Evolutionary conservation across 2,888 invertebrate species (phyloP).

Genomic region (Chymomyza procnemis): DNA sequence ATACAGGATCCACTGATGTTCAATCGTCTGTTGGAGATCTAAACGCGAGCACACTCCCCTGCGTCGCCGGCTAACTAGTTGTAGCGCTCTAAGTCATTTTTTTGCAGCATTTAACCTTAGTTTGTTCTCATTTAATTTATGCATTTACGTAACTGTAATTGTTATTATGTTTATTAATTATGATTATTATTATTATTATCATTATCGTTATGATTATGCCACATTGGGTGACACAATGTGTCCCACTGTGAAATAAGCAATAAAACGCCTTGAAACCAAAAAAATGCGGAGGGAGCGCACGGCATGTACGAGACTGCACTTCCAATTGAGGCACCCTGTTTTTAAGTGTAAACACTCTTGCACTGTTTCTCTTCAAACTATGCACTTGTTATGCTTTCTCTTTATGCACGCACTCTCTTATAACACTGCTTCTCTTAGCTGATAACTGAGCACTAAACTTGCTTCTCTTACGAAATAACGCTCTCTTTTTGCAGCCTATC

Average conservation of each 20-base stretch:
- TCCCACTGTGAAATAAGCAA: slow-evolving; percentile 33
- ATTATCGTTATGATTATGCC: slow-evolving; percentile 26
- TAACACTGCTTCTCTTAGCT: not conserved
- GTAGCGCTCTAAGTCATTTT: slow-evolving; percentile 66
- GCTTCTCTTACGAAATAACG: not conserved
- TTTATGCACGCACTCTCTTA: not conserved
- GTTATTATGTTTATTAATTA: not conserved
- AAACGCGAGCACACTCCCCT: slow-evolving; percentile 1
- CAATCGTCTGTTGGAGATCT: slow-evolving; percentile 64
- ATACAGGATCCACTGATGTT: slow-evolving; percentile 70
- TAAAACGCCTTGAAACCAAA: slow-evolving; percentile 44
- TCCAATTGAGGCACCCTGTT: not conserved
- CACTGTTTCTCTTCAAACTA: slow-evolving; percentile 45
- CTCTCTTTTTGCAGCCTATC: slow-evolving; percentile 70
- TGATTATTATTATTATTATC: slow-evolving; percentile 13
- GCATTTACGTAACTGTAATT: slow-evolving; percentile 33
- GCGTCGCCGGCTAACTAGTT: slow-evolving; percentile 5
- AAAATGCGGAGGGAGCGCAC: slow-evolving; percentile 11
- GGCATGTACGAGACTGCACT: slow-evolving; percentile 46
- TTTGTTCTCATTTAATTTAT: slow-evolving; percentile 52
- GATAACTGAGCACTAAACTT: not conserved
- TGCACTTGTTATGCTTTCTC: not conserved
- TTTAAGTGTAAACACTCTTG: slow-evolving; percentile 36
- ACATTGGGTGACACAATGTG: not conserved
- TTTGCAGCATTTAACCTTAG: slow-evolving; percentile 54